A percentile compares a stretch with the other conserved stretches of the same genome.
These are phyloP conservation scores for Apodemia zela DNA, from an alignment of 2,888 invertebrate species.

Conservation along the genomic window DNA sequence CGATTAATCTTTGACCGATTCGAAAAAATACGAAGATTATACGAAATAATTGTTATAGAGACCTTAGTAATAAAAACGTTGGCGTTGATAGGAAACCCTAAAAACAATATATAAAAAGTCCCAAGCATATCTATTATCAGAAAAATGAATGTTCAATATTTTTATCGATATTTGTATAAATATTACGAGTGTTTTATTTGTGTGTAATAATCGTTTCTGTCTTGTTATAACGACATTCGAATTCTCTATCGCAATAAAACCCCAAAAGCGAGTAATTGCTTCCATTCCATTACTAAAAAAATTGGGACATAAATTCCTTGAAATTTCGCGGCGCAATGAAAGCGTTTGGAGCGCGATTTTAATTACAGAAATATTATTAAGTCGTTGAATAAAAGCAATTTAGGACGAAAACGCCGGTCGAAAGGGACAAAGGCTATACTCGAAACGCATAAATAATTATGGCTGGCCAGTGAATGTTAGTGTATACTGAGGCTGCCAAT, in stretches of 20 bases:
- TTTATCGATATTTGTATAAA: not conserved
- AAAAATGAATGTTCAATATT: conserved; percentile 3
- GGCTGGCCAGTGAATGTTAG: conserved; percentile 50
- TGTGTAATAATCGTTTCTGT: conserved; percentile 16
- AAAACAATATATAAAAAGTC: too few relatives aligned
- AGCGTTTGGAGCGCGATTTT: conserved; percentile 50
- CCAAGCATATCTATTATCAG: too few relatives aligned
- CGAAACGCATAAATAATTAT: conserved; percentile 73
- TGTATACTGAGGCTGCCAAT: conserved; percentile 10
- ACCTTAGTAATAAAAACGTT: too few relatives aligned
- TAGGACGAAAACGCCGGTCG: conserved; percentile 43
- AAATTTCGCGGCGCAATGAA: conserved; percentile 45
- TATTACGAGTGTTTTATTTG: conserved; percentile 10
- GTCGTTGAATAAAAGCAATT: conserved; percentile 70
- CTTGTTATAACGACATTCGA: conserved; percentile 23
- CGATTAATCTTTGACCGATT: too few relatives aligned
- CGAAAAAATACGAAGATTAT: too few relatives aligned
- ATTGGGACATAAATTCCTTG: conserved; percentile 50
- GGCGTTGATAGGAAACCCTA: too few relatives aligned
- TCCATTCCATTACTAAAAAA: conserved; percentile 36
- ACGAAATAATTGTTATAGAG: too few relatives aligned
- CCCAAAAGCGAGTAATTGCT: conserved; percentile 25
- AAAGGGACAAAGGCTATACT: conserved; percentile 58
- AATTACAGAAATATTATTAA: conserved; percentile 76
- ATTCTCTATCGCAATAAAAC: conserved; percentile 22